These are phyloP conservation scores for Lepidostoma basale DNA, from an alignment of 1,140 invertebrate genomes.

Conservation along the genomic window DNA sequence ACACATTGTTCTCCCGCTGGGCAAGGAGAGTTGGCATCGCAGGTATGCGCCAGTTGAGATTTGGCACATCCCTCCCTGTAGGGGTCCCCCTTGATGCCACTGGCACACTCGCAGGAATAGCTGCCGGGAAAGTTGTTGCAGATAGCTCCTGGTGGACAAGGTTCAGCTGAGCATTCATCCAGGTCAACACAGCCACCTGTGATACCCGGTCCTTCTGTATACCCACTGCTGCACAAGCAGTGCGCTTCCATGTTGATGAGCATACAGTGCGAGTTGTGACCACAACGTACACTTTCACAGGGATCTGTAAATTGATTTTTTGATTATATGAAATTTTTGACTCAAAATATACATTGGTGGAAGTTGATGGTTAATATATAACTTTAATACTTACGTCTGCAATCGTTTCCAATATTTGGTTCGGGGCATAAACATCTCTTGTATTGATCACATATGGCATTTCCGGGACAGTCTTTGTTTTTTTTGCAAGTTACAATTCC, in stretches of 20 bases:
- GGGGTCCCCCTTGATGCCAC: conserved; percentile 72
- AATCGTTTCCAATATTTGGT: conserved; percentile 89
- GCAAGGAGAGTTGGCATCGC: conserved; percentile 72
- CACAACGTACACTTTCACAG: conserved; percentile 84
- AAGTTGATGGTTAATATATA: no score
- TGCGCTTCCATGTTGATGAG: conserved; percentile 80
- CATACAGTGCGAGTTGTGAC: conserved; percentile 88
- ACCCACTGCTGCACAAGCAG: conserved; percentile 82
- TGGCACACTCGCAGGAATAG: conserved; percentile 87
- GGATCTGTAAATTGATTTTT: conserved; percentile 86
- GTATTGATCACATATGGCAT: conserved; percentile 80
- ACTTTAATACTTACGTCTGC: conserved; percentile 74
- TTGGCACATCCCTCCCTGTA: conserved; percentile 75
- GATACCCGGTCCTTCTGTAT: conserved; percentile 70
- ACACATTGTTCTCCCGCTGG: conserved; percentile 84
- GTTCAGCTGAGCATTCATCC: conserved; percentile 78
- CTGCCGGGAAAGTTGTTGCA: conserved; percentile 87
- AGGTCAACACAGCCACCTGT: conserved; percentile 83
- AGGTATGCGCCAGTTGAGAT: conserved; percentile 68
- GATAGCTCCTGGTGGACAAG: conserved; percentile 81
- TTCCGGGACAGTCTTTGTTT: conserved; percentile 84
- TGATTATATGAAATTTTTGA: no score
- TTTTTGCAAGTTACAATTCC: conserved; percentile 77
- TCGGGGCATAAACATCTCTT: conserved; percentile 85
- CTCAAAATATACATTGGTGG: no score